Evolutionary conservation across 2,888 invertebrate genomes (phyloP), one percentile per base, ranked within the genome.

Genomic region (Pristionchus arcanus): DNA sequence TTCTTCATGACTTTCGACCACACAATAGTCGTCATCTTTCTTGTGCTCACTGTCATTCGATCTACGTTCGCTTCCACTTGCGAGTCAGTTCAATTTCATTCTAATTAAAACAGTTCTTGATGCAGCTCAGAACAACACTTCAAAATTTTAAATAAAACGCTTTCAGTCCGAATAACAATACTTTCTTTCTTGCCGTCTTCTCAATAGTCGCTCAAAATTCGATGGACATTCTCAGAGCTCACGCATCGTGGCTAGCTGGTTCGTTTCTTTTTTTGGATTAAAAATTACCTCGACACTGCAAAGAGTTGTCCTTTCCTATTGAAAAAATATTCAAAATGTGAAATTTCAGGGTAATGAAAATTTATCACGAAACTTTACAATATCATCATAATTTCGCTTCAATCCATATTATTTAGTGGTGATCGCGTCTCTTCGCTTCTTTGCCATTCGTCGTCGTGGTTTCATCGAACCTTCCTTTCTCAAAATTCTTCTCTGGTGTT

Each of bases 1-100:
- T 42, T 77, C n/a, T 37, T 25, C 9, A 77, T 77, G 77, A 77
- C 77, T 77, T 34, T 77, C 77, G 77, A 77, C 25, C 77, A 77
- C 42, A 77, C 77, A 13, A 77, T 77, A 2, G 77, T 77, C 4
- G 77, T 77, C 42, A 7, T 42, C 2, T 42, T 49, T 21, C 77
- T 77, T 21, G 77, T 77, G 49, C 7, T 16, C n/a, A 77, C 77
- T 11, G 77, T 77, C 0, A 42, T 42, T 25, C 16, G 42, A 42
- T 77, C 77, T 2, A 42, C 77, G 3, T 77, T 77, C 42, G 7
- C 77, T 25, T 77, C 77, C 4, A 77, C 13, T 77, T 77, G 77
- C 77, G 77, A 77, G 77, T 77, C 0, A 77, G 77, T 42, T 68
- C 1, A 25, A 77, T 42, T 42, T 28, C 15, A 59, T 59, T n/a